Evolutionary conservation across 2,888 invertebrate genomes (phyloP), one percentile per base, ranked within the genome.

Genomic region (Melieria omissa): DNA sequence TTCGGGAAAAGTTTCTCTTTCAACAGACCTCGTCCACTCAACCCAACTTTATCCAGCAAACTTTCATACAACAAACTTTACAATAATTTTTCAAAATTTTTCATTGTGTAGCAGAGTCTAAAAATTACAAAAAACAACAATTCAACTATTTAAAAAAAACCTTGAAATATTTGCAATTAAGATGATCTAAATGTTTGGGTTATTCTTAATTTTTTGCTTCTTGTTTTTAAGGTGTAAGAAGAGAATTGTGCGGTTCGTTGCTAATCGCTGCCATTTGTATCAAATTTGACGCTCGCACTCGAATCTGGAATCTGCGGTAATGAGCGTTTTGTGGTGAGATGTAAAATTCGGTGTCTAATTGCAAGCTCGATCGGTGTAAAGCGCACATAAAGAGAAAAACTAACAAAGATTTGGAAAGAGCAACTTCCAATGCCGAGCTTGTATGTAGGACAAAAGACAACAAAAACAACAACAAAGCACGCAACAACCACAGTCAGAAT

Each of bases 361-460:
- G 58, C 58, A 52, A 52, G 52, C 4, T 6, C 52, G 14, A 8
- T 5, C 14, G 12, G n/a, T 6, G 14, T n/a, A 52, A n/a, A n/a
- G 10, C 12, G 14, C n/a, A 52, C 14, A 8, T 8, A 52, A 14
- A 52, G 12, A 8, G 52, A 8, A 8, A 52, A n/a, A 49, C 12
- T 3, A 10, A 1, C 52, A 8, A 6, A 4, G n/a, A 52, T 52
- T 12, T 52, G 14, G 52, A n/a, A 77, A 81, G 79, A 12, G n/a
- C 47, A 58, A 58, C 14, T 8, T 46, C 61, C 67, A 64, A 63
- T n/a, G 46, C 66, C 70, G 29, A 66, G 29, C 55, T 49, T 46
- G 4, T 68, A 75, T 60, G 77, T 78, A 76, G 78, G 75, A 76
- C 79, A 41, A 55, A 58, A 9, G 78, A 70, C 66, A 77, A 70